phyloP scores from a whole-genome alignment of 2,113 vertebrate genomes.

The Pomatostomus ruficeps region DNA sequence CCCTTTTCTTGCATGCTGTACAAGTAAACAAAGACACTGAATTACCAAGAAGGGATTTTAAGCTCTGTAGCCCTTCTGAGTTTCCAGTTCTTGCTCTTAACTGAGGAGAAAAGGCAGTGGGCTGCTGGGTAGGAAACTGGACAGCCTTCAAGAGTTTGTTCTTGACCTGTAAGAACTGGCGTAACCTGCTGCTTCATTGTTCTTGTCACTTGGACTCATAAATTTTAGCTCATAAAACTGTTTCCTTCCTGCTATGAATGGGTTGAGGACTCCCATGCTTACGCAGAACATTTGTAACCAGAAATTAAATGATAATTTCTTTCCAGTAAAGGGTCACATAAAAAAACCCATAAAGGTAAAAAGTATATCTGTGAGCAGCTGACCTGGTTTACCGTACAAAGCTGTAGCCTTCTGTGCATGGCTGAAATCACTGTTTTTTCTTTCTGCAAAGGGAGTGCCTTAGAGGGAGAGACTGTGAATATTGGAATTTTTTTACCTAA shows the following conservation, averaged over 20 bases:
- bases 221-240: conserved; percentile 1
- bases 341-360: not conserved
- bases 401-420: not conserved
- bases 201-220: not conserved
- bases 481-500: not conserved
- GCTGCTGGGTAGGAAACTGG: not conserved
- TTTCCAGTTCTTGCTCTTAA: not conserved
- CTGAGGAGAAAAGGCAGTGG: not conserved
- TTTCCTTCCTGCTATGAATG: not conserved
- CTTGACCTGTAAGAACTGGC: not conserved
- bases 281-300: not conserved
- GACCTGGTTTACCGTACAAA: not conserved
- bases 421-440: not conserved
- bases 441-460: not conserved
- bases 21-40: not conserved
- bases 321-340: not conserved
- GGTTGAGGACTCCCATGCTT: not conserved
- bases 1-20: not conserved
- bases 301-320: not conserved
- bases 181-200: not conserved
- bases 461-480: not conserved
- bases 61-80: not conserved
- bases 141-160: not conserved
- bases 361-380: not conserved
- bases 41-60: not conserved